phyloP scores from a whole-genome alignment of 2,797 vertebrate genomes.

The Craterocephalus amniculus region DNA sequence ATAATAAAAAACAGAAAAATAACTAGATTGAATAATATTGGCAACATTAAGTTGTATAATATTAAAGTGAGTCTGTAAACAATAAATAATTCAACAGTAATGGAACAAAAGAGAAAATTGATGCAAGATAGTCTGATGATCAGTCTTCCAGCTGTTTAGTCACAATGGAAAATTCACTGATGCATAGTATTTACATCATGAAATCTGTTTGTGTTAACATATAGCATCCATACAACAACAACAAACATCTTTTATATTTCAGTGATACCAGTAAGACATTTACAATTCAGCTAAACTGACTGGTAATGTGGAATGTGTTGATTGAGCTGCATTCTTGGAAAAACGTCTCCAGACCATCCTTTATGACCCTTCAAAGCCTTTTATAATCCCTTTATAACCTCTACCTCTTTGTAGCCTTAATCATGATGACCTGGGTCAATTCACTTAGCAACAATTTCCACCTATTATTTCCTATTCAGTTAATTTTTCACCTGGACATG shows the following conservation, averaged over 20 bases:
- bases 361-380: conserved; percentile 46
- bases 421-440: conserved; percentile 60
- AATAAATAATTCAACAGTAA: too few species aligned
- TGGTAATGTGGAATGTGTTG: conserved; percentile 47
- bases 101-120: too few species aligned
- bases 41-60: too few species aligned
- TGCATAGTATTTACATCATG: neutral
- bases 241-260: too few species aligned
- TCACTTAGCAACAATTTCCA: conserved; percentile 55
- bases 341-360: conserved; percentile 63
- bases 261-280: neutral
- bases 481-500: conserved; percentile 52
- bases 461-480: conserved; percentile 52
- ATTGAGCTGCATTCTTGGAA: conserved; percentile 32
- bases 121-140: too few species aligned
- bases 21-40: too few species aligned
- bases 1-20: too few species aligned
- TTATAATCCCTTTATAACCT: conserved; percentile 67
- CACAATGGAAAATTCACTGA: neutral
- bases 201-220: too few species aligned
- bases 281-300: neutral
- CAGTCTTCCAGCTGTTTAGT: too few species aligned
- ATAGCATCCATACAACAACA: too few species aligned
- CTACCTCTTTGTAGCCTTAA: conserved; percentile 57
- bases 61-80: too few species aligned